Evolutionary conservation across 2,113 vertebrate genomes (phyloP), one percentile per base, ranked within the genome.

Genomic region (Oostethus manadensis): DNA sequence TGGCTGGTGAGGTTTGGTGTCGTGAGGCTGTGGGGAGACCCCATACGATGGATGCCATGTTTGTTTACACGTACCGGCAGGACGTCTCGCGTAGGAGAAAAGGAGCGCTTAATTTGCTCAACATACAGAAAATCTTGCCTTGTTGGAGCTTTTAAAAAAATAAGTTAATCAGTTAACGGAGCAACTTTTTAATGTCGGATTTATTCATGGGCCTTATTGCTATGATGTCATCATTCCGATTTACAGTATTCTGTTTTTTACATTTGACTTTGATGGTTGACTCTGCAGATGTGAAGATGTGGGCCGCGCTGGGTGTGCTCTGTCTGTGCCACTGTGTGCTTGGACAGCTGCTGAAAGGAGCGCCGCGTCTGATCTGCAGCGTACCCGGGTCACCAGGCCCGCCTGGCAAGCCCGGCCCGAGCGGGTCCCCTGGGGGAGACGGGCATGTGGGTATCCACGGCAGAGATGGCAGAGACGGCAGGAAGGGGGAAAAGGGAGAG

Each of bases 401-500:
- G 15, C 89, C 85, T 0, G 97, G 97, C 0, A 90, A 91, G 51
- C 90, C 90, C 0, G 97, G 96, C 69, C 86, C 89, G 16, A 71
- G 66, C 0, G 96, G 97, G n/a, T 61, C 91, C 38, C 88, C 89
- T 0, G 97, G 97, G 57, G 89, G 89, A 6, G 92, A 93, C 0
- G 97, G 97, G 72, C 90, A 91, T 61, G 89, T 94, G 46, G 97
- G 97, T 58, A 91, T 98, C 68, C 93, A 94, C 8, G 97, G 97
- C 87, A 93, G 97, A 90, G 96, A 99, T 64, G 97, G 97, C 2
- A 91, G 97, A 91, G 97, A 98, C 49, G 97, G 97, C 83, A 91
- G 94, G 65, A 94, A 93, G 75, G 95, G 97, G 69, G 96, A 98
- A 79, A 94, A 92, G 83, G 97, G 95, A 53, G 94, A 95, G 73